Evolutionary conservation across 37 sponge, comb jelly and placozoan genomes (phyloP), one percentile per base, ranked within the genome.

Genomic region (Ephydatia muelleri): DNA sequence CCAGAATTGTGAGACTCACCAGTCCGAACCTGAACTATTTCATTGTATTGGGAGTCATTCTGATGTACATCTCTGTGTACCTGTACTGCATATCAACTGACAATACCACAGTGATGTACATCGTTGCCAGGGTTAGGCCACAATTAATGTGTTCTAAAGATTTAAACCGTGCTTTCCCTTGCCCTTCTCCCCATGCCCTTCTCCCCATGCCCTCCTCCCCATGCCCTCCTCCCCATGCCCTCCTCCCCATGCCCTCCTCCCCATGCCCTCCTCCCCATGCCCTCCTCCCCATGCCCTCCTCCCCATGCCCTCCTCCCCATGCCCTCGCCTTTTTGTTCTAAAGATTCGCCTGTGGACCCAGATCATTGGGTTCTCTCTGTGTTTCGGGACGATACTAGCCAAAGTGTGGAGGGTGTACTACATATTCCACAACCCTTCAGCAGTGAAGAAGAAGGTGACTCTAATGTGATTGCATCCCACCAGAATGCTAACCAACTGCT

Each of bases 1-100:
- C 14, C 37, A 75, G 79, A 11, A 25, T 48, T n/a, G 37, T 78
- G 40, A 47, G 79, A 4, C 57, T 78, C 13, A 78, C 79, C 4
- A 78, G 79, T 78, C 79, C 79, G 8, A 78, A 78, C 9, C 37
- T 78, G 23, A 78, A 78, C 26, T 78, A 78, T 30, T 3, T 78
- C 27, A 78, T 78, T 78, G 49, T 78, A 3, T 64, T 78, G 27
- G 79, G 79, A n/a, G 40, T 31, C 38, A 14, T 30, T 43, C 23
- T 78, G 27, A 38, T 78, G 57, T 48, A 5, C 4, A 36, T 40
- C 25, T 78, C 79, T 3, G 22, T 37, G 9, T 40, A 43, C 9
- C 9, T 38, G 6, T 78, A 78, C 49, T 22, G 29, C 23, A 5
- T 48, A 49, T 64, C 79, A 31, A 30, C 49, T 31, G 3, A n/a